Percentiles rank a stretch among this genome's conserved stretches.
These are phyloP conservation scores for Brenthis hecate DNA, from an alignment of 2,888 invertebrate genomes.

Conservation along the genomic window DNA sequence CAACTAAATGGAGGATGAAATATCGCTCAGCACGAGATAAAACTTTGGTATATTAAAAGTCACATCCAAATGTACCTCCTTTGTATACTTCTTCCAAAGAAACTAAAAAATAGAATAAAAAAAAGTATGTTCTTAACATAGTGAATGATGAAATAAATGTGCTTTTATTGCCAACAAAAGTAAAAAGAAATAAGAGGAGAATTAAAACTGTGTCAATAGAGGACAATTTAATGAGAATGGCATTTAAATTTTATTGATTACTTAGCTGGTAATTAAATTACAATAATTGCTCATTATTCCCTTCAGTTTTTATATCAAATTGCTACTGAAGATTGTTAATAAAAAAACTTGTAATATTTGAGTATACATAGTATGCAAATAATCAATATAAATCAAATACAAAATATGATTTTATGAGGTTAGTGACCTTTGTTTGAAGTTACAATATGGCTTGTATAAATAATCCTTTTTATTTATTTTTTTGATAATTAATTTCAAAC, in stretches of 20 bases:
- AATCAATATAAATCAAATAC: not conserved
- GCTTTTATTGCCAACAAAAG: conserved; percentile 3
- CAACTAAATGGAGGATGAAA: conserved; percentile 1
- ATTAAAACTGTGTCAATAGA: conserved; percentile 14
- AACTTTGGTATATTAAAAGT: not conserved
- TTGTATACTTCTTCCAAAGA: not conserved
- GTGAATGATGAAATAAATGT: conserved; percentile 8
- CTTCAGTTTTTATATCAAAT: conserved; percentile 10
- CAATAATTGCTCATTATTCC: conserved; percentile 3
- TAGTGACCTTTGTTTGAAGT: not conserved
- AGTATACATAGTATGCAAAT: not conserved
- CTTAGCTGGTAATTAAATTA: conserved; percentile 13
- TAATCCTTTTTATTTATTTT: not conserved
- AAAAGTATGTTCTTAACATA: not conserved
- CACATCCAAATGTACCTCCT: not conserved
- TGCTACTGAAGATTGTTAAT: conserved; percentile 2
- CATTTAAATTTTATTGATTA: conserved; percentile 14
- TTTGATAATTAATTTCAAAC: no score
- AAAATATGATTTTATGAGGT: conserved; percentile 1
- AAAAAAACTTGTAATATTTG: conserved; percentile 1
- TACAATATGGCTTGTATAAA: not conserved
- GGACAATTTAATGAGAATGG: conserved; percentile 13
- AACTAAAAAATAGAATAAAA: no score
- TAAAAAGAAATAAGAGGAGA: not conserved
- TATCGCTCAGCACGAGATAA: conserved; percentile 1